Conservation (phyloP, 2,888 invertebrate genomes). For the Cybosia mesomella region DNA sequence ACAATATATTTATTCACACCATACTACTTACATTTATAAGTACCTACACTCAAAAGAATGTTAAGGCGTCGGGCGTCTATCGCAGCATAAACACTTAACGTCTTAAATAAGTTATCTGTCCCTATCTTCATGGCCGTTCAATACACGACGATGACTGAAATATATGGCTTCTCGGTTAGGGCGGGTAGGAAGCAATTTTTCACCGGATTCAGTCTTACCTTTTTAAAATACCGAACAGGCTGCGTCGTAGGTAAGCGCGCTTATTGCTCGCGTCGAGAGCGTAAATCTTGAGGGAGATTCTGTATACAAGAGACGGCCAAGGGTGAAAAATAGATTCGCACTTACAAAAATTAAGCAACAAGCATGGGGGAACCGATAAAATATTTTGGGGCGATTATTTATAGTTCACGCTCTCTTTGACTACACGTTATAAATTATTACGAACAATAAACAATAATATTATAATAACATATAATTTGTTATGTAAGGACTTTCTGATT, state of each 20-base stretch:
- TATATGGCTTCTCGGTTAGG: slow-evolving; percentile 71
- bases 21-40: slow-evolving; percentile 17
- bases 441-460: not conserved
- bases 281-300: slow-evolving; percentile 78
- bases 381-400: slow-evolving; percentile 48
- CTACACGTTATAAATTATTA: not conserved
- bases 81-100: slow-evolving; percentile 60
- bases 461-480: slow-evolving; percentile 4
- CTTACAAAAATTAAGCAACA: slow-evolving; percentile 80
- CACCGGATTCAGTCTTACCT: slow-evolving; percentile 79
- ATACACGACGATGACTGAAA: slow-evolving; percentile 75
- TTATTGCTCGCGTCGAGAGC: slow-evolving; percentile 79
- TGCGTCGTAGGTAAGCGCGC: slow-evolving; percentile 69
- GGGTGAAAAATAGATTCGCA: slow-evolving; percentile 81
- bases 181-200: slow-evolving; percentile 79
- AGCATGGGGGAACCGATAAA: slow-evolving; percentile 49
- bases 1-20: not conserved
- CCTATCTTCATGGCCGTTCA: slow-evolving; percentile 72
- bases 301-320: slow-evolving; percentile 64
- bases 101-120: slow-evolving; percentile 75
- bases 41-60: slow-evolving; percentile 37
- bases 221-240: slow-evolving; percentile 82
- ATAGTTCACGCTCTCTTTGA: slow-evolving; percentile 24
- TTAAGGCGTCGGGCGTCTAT: slow-evolving; percentile 39
- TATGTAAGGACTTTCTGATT: slow-evolving; percentile 29